These are phyloP conservation scores for Lordiphosa andalusiaca DNA, from an alignment of 2,888 invertebrate genomes.

Conservation along the genomic window DNA sequence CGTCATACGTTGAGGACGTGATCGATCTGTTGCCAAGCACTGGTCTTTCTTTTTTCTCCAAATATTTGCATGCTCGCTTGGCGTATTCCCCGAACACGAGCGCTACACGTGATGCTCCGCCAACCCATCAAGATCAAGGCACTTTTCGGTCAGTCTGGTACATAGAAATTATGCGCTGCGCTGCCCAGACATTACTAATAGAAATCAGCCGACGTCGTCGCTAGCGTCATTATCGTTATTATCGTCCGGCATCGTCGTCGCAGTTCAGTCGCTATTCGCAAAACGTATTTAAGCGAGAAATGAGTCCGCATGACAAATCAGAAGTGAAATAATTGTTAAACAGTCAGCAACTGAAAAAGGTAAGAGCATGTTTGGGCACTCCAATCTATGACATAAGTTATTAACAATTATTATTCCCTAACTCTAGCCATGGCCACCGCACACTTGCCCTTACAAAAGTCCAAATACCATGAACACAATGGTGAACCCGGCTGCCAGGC, in stretches of 20 bases:
- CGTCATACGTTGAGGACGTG: slow-evolving; percentile 28
- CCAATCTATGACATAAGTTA: slow-evolving; percentile 3
- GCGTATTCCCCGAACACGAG: slow-evolving; percentile 66
- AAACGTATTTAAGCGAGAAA: slow-evolving; percentile 65
- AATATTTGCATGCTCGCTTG: slow-evolving; percentile 34
- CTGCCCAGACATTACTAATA: slow-evolving; percentile 43
- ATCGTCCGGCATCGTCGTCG: background rate
- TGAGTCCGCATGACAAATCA: slow-evolving; percentile 65
- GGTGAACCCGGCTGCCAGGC: slow-evolving; percentile 77
- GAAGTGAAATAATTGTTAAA: slow-evolving; percentile 59
- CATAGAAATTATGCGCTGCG: slow-evolving; percentile 19
- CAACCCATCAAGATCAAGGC: slow-evolving; percentile 34
- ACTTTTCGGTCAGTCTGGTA: slow-evolving; percentile 1
- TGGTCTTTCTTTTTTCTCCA: slow-evolving; percentile 17
- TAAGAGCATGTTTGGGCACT: slow-evolving; percentile 25
- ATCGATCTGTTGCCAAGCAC: slow-evolving; percentile 25
- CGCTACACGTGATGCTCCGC: slow-evolving; percentile 49
- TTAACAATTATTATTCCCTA: slow-evolving; percentile 4
- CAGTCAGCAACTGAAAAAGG: slow-evolving; percentile 34
- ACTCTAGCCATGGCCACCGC: slow-evolving; percentile 52
- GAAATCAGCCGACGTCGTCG: slow-evolving; percentile 21
- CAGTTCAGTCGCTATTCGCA: background rate
- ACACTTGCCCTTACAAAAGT: slow-evolving; percentile 61
- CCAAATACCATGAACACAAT: slow-evolving; percentile 61
- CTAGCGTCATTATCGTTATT: background rate